Evolutionary conservation across 2,888 invertebrate species (phyloP).

Genomic region (Stenichneumon culpator): DNA sequence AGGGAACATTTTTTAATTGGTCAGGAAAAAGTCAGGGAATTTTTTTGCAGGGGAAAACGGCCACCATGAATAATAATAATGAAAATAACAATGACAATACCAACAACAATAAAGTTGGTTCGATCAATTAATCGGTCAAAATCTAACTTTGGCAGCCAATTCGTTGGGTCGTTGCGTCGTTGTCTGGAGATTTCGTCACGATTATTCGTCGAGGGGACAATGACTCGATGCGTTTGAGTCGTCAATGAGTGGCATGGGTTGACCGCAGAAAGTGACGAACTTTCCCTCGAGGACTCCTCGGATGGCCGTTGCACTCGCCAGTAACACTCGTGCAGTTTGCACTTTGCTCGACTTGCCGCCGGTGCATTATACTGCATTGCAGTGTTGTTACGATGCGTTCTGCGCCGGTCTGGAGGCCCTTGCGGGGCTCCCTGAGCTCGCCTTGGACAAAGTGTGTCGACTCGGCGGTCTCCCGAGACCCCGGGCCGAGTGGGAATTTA

Average conservation of each 20-base stretch:
- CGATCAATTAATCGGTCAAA: background rate
- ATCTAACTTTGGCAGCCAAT: background rate
- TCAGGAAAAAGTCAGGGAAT: too few relatives aligned
- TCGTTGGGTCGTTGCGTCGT: background rate
- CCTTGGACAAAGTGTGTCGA: background rate
- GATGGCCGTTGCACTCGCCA: background rate
- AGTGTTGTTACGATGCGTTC: conserved; percentile 48
- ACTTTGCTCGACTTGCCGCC: conserved; percentile 17
- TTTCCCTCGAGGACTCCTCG: background rate
- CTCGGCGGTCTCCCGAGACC: background rate
- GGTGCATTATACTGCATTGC: conserved; percentile 60
- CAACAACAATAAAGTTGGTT: too few relatives aligned
- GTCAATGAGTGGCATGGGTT: background rate
- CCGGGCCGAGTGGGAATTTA: too few relatives aligned
- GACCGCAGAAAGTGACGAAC: background rate
- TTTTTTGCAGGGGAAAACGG: too few relatives aligned
- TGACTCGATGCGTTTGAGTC: conserved; percentile 2
- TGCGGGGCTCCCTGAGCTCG: background rate
- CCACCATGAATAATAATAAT: too few relatives aligned
- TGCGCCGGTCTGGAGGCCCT: conserved; percentile 50
- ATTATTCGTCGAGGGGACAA: conserved; percentile 4
- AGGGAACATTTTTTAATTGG: too few relatives aligned
- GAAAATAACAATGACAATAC: too few relatives aligned
- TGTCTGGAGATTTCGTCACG: conserved; percentile 8
- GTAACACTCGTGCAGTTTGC: conserved; percentile 13